Base-by-base conservation (phyloP, 2,113 vertebrate species). In the Chionodraco myersi region DNA sequence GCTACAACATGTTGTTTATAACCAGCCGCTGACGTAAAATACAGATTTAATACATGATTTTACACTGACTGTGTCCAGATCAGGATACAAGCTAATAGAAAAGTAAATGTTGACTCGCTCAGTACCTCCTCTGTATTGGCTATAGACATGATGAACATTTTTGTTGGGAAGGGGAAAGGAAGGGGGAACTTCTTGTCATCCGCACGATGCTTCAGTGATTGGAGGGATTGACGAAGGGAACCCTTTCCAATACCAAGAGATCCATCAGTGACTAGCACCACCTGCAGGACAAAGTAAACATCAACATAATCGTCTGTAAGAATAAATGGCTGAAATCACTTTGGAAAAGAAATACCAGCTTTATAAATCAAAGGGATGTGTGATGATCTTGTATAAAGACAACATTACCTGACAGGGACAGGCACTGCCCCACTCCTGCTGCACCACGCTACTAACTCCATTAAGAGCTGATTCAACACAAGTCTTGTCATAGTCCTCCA, bases 401-500 rank as follows among this genome's bases (percentile, higher is more conserved):
- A 82, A 30, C 36, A 0, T 90, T 94, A 99, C 98, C 98, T 99
- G 98, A 89, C 97, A 99, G 56, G 97, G 97, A 92, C 97, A 97
- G 3, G 95, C 92, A 61, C 95, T 96, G 0, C 98, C 98, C 98
- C 98, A 99, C 71, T 99, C 98, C 85, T 99, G 97, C 87, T 99
- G 97, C 10, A 99, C 96, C 4, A 99, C 94, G 16, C 95, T 99
- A 93, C 95, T 98, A 69, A 99, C 97, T 21, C 97, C 98, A 75
- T 96, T 90, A 16, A 99, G 92, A 0, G 98, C 97, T 0, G 96
- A 90, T 86, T 99, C 98, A 45, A 99, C 47, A 76, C 98, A 99
- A 0, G 98, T 99, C 90, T 99, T 99, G 94, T 99, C 98, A 89
- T 97, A 98, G 83, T 99, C 98, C 52, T 99, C 98, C 90, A 99